A percentile compares a stretch with the other conserved stretches of the same genome.
phyloP scores from a whole-genome alignment of 2,113 vertebrate species.

The Melierax canorus region DNA sequence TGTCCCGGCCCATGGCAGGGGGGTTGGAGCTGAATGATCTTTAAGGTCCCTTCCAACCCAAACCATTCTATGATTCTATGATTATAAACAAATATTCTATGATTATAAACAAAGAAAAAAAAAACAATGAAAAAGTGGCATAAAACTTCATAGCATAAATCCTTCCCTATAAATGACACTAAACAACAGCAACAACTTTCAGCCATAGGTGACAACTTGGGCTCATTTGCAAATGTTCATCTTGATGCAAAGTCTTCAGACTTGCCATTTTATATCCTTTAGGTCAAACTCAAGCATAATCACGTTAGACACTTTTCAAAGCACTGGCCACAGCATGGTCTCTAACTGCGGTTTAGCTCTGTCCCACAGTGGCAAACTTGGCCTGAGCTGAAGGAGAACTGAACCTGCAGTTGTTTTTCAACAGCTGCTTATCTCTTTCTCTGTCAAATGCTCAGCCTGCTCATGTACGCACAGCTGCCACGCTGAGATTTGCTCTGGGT shows the following conservation, averaged over 20 bases:
- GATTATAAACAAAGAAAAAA: background rate
- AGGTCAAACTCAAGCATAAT: background rate
- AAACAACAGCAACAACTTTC: background rate
- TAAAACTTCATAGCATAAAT: background rate
- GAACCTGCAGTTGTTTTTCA: background rate
- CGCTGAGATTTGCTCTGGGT: fast-evolving
- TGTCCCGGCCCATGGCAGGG: too few species aligned
- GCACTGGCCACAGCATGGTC: background rate
- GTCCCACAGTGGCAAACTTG: background rate
- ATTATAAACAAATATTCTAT: background rate
- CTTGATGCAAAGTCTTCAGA: background rate
- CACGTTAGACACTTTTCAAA: background rate
- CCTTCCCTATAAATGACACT: background rate
- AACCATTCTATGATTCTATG: too few species aligned
- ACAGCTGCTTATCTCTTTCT: background rate
- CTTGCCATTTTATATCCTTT: background rate
- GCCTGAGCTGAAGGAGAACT: background rate
- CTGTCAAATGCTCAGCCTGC: background rate
- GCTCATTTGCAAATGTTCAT: background rate
- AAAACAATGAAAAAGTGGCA: background rate
- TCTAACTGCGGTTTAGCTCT: background rate
- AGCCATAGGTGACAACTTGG: background rate
- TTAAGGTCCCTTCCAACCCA: too few species aligned
- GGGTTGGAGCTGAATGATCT: too few species aligned
- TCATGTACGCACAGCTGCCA: background rate